Evolutionary conservation across 2,113 vertebrate species (phyloP).

Genomic region (Variabilichromis moorii): DNA sequence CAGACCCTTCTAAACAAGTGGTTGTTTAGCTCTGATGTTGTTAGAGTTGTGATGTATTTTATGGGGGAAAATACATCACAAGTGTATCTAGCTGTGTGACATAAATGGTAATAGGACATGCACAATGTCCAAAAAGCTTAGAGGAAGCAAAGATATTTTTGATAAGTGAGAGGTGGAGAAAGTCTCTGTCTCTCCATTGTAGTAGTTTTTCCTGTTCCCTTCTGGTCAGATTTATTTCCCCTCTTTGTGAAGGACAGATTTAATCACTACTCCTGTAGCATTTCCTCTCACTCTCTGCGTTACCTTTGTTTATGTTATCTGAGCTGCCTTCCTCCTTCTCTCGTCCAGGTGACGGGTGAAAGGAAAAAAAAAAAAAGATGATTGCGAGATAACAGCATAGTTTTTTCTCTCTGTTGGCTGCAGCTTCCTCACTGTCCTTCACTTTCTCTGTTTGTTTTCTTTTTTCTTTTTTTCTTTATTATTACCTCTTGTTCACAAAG

Average conservation of each 20-base stretch:
- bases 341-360: background rate
- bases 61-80: background rate
- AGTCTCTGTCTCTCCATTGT: background rate
- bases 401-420: background rate
- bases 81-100: background rate
- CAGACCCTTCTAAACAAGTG: background rate
- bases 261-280: background rate
- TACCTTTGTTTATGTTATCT: background rate
- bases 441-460: background rate
- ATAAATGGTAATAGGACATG: background rate
- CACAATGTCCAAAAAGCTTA: background rate
- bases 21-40: background rate
- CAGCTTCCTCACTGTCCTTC: background rate
- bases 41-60: background rate
- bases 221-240: background rate
- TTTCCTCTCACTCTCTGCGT: background rate
- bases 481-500: background rate
- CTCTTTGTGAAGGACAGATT: background rate
- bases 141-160: background rate
- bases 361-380: accelerated
- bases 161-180: background rate
- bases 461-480: background rate
- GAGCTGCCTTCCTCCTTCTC: background rate
- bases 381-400: background rate
- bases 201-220: slow-evolving; percentile 9